These are phyloP conservation scores for Grammomys dolichurus DNA, from an alignment of 2,113 vertebrate genomes.

Conservation along the genomic window DNA sequence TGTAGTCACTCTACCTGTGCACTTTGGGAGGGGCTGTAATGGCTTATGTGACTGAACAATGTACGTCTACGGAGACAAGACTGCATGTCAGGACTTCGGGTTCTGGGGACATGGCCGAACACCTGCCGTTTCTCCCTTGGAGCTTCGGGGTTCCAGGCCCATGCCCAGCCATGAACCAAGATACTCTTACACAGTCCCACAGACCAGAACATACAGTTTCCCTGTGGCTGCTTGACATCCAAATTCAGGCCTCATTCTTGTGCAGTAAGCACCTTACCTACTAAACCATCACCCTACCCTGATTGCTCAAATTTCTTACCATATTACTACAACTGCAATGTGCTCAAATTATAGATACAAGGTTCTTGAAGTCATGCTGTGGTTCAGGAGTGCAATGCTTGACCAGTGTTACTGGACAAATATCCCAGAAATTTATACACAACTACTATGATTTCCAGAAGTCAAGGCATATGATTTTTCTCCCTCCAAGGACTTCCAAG, in stretches of 20 bases:
- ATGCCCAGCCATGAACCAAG: no score
- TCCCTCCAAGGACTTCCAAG: background rate
- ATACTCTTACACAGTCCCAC: no score
- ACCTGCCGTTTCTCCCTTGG: no score
- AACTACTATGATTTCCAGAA: slow-evolving; percentile 34
- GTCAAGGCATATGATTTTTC: background rate
- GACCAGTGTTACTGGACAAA: background rate
- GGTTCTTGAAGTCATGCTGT: background rate
- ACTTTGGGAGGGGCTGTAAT: no score
- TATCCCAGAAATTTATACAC: background rate
- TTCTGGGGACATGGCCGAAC: no score
- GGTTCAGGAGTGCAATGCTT: background rate
- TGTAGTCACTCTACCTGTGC: no score
- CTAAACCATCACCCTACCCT: background rate
- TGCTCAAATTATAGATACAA: slow-evolving; percentile 22
- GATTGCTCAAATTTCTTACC: background rate
- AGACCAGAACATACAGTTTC: background rate
- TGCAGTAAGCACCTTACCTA: background rate
- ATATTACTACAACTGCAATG: background rate
- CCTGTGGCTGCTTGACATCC: background rate
- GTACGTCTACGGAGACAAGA: no score
- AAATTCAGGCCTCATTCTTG: background rate
- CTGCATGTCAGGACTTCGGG: no score
- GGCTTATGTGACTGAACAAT: no score
- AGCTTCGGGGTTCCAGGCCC: no score